Percentiles rank a stretch among this genome's conserved stretches.
These are phyloP conservation scores for Acestrorhynchus altus DNA, from an alignment of 2,797 vertebrate species.

Conservation along the genomic window DNA sequence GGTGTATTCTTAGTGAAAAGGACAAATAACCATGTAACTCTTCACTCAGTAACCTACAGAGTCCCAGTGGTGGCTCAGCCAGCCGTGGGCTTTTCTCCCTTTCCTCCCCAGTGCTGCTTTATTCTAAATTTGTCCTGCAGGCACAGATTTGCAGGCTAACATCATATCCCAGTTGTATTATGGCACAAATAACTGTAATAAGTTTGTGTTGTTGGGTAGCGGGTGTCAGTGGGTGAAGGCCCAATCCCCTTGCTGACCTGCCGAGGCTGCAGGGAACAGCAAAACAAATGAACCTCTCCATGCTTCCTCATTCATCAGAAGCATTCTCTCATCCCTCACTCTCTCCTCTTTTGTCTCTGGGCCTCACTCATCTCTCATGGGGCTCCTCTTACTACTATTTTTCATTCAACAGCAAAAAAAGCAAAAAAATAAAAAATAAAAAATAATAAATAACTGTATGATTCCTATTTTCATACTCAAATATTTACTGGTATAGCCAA, in stretches of 20 bases:
- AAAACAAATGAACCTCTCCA: constrained; percentile 55
- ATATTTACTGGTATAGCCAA: neutral
- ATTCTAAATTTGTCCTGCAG: constrained; percentile 43
- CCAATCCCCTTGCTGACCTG: constrained; percentile 42
- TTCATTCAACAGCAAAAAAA: constrained; percentile 35
- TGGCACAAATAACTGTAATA: constrained; percentile 47
- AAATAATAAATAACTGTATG: constrained; percentile 8
- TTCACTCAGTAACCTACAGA: constrained; percentile 15
- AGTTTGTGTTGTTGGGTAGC: constrained; percentile 35
- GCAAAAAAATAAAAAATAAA: constrained; percentile 3
- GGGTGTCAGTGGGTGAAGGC: constrained; percentile 41
- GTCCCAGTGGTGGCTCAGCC: constrained; percentile 19
- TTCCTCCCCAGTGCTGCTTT: constrained; percentile 24
- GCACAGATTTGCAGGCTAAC: constrained; percentile 45
- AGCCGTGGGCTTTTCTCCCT: constrained; percentile 9
- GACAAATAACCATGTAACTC: constrained; percentile 32
- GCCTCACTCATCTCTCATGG: constrained; percentile 19
- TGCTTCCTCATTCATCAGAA: constrained; percentile 55
- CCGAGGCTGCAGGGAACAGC: constrained; percentile 37
- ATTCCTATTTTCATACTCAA: constrained; percentile 7
- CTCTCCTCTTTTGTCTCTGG: constrained; percentile 5
- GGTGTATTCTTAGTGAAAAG: constrained; percentile 41
- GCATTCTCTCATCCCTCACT: constrained; percentile 7
- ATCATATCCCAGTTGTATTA: constrained; percentile 43
- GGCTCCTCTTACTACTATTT: constrained; percentile 32